Conservation (phyloP, 2,113 vertebrate species). For the Indicator indicator region DNA sequence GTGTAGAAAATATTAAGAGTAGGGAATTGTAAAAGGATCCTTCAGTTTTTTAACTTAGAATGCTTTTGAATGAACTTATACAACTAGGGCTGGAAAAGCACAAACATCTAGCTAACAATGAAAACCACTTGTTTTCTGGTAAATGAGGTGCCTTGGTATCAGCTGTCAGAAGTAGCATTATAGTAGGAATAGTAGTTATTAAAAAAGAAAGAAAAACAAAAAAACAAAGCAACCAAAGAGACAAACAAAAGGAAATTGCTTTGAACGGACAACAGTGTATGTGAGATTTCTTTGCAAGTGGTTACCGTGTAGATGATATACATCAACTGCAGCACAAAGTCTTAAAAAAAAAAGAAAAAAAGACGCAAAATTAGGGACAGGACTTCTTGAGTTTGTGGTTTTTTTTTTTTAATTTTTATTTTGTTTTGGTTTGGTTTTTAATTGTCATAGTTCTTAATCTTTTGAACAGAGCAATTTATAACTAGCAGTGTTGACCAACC, state of each 20-base stretch:
- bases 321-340: not conserved
- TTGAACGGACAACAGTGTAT: not conserved
- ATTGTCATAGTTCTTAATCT: not conserved
- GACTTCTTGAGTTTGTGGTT: not conserved
- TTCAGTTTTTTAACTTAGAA: not conserved
- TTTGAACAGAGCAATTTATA: not conserved
- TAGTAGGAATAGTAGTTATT: not conserved
- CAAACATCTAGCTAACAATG: not conserved
- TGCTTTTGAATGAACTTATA: conserved; percentile 22
- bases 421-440: not conserved
- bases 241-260: not conserved
- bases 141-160: not conserved
- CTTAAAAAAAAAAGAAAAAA: not conserved
- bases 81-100: not conserved
- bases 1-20: not conserved
- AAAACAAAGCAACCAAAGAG: not conserved
- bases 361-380: too few species aligned
- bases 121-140: conserved; percentile 2
- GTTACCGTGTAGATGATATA: not conserved
- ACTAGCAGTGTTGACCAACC: not conserved
- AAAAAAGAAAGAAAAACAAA: not conserved
- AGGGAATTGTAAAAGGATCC: not conserved
- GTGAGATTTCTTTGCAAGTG: not conserved
- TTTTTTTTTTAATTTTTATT: too few species aligned
- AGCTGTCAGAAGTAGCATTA: not conserved